Evolutionary conservation across 1,140 invertebrate genomes (phyloP).

Genomic region (Psix sp.): DNA sequence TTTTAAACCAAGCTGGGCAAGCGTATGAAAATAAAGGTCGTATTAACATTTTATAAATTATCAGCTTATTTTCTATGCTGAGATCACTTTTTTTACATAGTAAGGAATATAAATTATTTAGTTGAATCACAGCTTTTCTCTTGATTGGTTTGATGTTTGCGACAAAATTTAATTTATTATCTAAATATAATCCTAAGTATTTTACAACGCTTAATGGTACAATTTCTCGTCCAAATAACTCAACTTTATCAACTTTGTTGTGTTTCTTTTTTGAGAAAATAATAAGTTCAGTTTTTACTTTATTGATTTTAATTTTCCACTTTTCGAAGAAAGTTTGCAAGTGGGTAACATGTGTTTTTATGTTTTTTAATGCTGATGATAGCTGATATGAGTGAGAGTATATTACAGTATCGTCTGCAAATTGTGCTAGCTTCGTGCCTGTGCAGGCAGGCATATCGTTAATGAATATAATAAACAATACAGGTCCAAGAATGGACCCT

Average conservation of each 20-base stretch:
- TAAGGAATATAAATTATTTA: conserved; percentile 5
- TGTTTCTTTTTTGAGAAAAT: conserved; percentile 2
- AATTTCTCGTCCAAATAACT: conserved; percentile 1
- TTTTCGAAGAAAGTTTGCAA: too few species aligned
- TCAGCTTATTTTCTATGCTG: not conserved
- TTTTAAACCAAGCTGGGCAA: conserved; percentile 7
- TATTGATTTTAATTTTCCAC: conserved; percentile 60
- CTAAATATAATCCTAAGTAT: conserved; percentile 2
- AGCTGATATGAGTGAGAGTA: too few species aligned
- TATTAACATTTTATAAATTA: conserved; percentile 13
- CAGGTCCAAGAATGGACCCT: too few species aligned
- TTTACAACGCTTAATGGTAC: not conserved
- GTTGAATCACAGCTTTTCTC: conserved; percentile 7
- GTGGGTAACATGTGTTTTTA: too few species aligned
- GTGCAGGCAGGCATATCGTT: too few species aligned
- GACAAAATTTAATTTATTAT: not conserved
- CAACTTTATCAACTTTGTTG: not conserved
- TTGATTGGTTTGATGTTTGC: conserved; percentile 9
- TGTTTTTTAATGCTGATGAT: too few species aligned
- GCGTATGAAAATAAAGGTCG: conserved; percentile 18
- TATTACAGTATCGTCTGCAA: too few species aligned
- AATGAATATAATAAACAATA: too few species aligned
- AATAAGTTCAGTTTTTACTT: conserved; percentile 44
- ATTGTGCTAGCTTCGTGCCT: too few species aligned
- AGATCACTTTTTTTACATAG: conserved; percentile 12